phyloP scores from a whole-genome alignment of 2,888 invertebrate species.

The Galerucella pusilla region DNA sequence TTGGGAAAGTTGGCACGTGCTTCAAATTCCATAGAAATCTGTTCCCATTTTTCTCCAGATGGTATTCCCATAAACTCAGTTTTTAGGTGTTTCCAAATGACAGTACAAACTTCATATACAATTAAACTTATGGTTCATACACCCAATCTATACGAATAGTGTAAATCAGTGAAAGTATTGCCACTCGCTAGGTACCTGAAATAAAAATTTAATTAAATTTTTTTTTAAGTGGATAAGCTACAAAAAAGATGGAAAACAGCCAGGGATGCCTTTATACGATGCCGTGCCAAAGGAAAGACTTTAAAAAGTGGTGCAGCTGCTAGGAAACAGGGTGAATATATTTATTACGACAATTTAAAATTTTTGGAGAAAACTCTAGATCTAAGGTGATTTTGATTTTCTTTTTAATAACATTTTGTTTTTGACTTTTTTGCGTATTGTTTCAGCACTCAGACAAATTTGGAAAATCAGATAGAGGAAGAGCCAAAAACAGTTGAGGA shows the following conservation, averaged over 20 bases:
- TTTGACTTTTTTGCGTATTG: constrained; percentile 3
- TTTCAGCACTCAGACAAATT: constrained; percentile 17
- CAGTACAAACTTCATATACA: constrained; percentile 17
- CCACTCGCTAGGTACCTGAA: constrained; percentile 35
- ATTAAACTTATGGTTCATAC: constrained; percentile 31
- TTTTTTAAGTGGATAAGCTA: constrained; percentile 7
- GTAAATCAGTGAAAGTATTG: constrained; percentile 38
- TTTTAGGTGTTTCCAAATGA: constrained; percentile 29
- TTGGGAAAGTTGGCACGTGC: constrained; percentile 32
- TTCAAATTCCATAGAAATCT: constrained; percentile 27
- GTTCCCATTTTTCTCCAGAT: constrained; percentile 31
- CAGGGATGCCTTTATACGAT: constrained; percentile 20
- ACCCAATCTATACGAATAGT: constrained; percentile 34
- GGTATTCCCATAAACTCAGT: constrained; percentile 40
- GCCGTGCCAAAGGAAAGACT: constrained; percentile 11
- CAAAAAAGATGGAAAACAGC: constrained; percentile 17
- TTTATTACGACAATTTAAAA: constrained; percentile 17
- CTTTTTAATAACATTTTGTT: background rate
- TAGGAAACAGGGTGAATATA: constrained; percentile 21
- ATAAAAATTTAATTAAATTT: constrained; percentile 19
- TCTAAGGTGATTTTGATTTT: background rate
- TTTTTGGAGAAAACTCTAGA: constrained; percentile 16
- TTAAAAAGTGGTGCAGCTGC: constrained; percentile 20
- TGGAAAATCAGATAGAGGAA: constrained; percentile 6
- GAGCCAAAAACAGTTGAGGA: background rate